phyloP scores from a whole-genome alignment of 2,113 vertebrate genomes.

The Vulpes lagopus region DNA sequence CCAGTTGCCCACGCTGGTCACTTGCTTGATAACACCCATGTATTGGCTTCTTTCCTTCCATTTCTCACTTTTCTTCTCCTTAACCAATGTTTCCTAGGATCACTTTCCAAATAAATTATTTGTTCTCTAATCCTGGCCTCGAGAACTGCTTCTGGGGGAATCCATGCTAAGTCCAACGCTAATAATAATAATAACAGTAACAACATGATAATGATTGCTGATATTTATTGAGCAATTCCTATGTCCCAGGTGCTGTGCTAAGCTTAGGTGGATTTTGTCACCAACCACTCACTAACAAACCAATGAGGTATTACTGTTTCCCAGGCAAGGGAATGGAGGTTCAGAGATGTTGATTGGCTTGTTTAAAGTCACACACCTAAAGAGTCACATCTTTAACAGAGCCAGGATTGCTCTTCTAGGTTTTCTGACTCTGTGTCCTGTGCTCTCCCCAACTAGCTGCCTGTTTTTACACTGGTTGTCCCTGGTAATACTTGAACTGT shows the following conservation, averaged over 20 bases:
- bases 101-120: background rate
- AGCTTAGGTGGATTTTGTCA: background rate
- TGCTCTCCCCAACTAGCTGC: background rate
- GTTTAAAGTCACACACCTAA: background rate
- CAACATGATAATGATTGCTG: background rate
- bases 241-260: background rate
- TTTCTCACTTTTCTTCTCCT: background rate
- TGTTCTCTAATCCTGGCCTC: background rate
- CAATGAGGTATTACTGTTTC: background rate
- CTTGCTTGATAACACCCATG: background rate
- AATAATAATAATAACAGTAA: background rate
- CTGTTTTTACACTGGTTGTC: background rate
- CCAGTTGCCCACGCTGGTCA: background rate
- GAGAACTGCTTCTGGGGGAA: background rate
- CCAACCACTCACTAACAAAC: background rate
- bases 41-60: background rate
- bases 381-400: background rate
- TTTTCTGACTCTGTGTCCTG: background rate
- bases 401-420: background rate
- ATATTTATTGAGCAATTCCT: background rate
- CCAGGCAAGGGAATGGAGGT: background rate
- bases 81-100: background rate
- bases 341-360: background rate
- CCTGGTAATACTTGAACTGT: background rate
- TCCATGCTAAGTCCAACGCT: background rate